Base-by-base conservation (phyloP, 35 echinoderm and acorn worm species). In the Anneissia japonica region DNA sequence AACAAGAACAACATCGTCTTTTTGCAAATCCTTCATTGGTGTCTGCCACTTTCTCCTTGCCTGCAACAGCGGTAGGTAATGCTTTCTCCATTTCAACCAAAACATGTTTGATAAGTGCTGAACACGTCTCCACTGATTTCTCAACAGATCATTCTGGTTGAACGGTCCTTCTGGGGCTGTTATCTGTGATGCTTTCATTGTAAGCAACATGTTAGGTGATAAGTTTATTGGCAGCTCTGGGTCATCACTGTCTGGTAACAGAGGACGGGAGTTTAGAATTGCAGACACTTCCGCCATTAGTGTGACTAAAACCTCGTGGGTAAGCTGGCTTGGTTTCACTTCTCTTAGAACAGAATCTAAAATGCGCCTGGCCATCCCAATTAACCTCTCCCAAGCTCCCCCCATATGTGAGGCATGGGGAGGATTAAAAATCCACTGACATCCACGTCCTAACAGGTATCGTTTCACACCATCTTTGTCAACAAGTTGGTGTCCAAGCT, bases 311-410 rank as follows among this genome's bases (percentile, higher is more conserved):
- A 91, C 89, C 32, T 86, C 83, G 31, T 86, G 89, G 10, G 89
- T 91, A 26, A 91, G 38, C 83, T 91, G 89, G 39, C 89, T 91
- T 79, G 83, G 83, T 43, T 86, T 91, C 32, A 85, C 82, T 11
- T 91, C 83, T 85, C 89, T 85, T 74, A 91, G 28, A 16, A 86
- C 74, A 16, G 40, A 74, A 36, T 85, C 89, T 3, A 91, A 36
- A 21, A 86, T 91, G 64, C 89, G 78, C 13, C 39, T 46, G 19
- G 79, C 46, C 33, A 83, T 77, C 37, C 89, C 89, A 4, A 88
- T 88, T 78, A 81, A 81, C 23, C 86, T 19, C 34, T 88, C 86
- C 86, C 86, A 88, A 12, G 86, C 86, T 43, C 86, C 79, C 0
- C 89, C 89, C 83, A 86, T 91, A 33, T 86, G 83, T 13, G 89